Conservation (phyloP, 2,113 vertebrate genomes). For the Vicugna pacos region DNA sequence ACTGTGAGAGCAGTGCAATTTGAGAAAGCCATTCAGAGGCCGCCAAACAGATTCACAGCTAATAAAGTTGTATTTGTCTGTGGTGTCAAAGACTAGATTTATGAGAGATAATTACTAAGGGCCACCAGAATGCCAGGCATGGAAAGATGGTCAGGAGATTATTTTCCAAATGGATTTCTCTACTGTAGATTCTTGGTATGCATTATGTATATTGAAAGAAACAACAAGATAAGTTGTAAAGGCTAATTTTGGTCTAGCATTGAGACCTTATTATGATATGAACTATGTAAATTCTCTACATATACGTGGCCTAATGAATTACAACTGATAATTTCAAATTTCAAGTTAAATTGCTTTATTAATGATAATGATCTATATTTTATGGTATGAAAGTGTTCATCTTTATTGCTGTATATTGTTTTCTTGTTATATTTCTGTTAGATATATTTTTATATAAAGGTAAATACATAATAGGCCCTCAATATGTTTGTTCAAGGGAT, state of each 20-base stretch:
- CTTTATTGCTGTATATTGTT: not conserved
- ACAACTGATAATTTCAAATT: conserved; percentile 19
- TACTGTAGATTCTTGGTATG: conserved; percentile 47
- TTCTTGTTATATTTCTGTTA: not conserved
- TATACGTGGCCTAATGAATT: not conserved
- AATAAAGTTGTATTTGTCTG: conserved; percentile 85
- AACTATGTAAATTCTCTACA: not conserved
- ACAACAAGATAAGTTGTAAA: conserved; percentile 5
- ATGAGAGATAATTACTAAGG: conserved; percentile 80
- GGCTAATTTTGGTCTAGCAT: not conserved
- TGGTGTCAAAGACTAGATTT: conserved; percentile 83
- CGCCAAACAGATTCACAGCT: conserved; percentile 80
- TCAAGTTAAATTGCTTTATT: not conserved
- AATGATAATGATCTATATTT: not conserved
- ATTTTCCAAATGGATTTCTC: not conserved
- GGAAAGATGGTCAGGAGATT: conserved; percentile 69
- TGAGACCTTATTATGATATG: conserved; percentile 10
- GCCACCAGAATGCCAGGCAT: conserved; percentile 22
- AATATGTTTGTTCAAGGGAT: not conserved
- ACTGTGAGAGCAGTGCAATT: conserved; percentile 78
- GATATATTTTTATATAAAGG: not conserved
- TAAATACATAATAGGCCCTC: not conserved
- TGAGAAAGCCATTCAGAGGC: conserved; percentile 81
- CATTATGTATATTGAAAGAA: conserved; percentile 41
- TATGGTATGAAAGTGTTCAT: not conserved